Percentiles rank a stretch among this genome's conserved stretches.
Conservation (phyloP, 2,888 invertebrate genomes). For the Tetragonisca angustula region DNA sequence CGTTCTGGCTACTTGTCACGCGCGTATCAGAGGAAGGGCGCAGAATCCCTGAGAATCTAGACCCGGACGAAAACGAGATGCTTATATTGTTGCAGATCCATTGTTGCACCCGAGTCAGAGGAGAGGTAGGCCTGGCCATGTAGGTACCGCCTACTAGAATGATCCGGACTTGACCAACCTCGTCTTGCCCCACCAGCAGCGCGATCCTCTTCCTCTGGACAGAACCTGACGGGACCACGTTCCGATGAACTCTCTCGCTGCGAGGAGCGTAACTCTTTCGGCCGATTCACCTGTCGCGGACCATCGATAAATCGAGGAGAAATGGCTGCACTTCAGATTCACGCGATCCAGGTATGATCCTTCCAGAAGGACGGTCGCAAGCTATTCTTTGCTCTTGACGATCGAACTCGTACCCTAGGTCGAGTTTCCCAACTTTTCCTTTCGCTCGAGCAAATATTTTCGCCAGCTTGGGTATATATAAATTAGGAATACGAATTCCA, state of each 20-base stretch:
- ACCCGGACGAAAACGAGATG: constrained; percentile 61
- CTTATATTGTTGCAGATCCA: constrained; percentile 78
- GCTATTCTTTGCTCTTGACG: neutral
- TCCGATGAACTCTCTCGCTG: constrained; percentile 16
- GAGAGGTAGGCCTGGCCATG: constrained; percentile 79
- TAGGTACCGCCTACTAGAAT: constrained; percentile 81
- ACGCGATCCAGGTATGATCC: neutral
- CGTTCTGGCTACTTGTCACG: constrained; percentile 22
- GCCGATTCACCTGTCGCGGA: constrained; percentile 4
- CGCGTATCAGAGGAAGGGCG: constrained; percentile 59
- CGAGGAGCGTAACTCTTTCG: neutral
- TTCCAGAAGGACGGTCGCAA: no score
- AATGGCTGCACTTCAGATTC: neutral
- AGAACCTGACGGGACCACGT: constrained; percentile 4
- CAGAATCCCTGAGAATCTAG: constrained; percentile 61
- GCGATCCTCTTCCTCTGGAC: constrained; percentile 47
- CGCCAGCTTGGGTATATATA: no score
- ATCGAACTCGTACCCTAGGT: neutral
- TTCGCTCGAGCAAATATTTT: no score
- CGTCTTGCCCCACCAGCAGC: constrained; percentile 73
- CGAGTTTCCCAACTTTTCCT: no score
- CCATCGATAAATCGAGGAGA: neutral
- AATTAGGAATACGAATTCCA: no score
- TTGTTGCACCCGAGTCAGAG: constrained; percentile 73
- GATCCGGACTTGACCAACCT: constrained; percentile 76